Evolutionary conservation across 2,888 invertebrate genomes (phyloP), one percentile per base, ranked within the genome.

Genomic region (Eudasyphora cyanicolor): DNA sequence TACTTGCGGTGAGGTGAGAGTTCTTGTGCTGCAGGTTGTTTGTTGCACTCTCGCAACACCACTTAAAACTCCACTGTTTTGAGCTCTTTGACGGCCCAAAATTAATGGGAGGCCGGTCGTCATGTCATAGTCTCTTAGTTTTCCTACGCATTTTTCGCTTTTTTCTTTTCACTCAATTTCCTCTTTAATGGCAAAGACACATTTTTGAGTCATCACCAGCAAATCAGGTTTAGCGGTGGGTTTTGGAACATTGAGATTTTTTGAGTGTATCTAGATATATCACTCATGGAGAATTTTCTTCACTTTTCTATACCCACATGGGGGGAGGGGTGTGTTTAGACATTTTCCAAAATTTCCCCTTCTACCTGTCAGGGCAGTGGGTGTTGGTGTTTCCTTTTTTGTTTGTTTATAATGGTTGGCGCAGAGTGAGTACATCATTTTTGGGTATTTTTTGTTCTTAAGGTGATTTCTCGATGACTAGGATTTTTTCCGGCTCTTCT

Each of bases 131-230:
- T n/a, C n/a, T n/a, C n/a, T n/a, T 32, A 19, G 10, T 35, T 19
- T 64, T 64, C 64, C 17, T 64, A 67, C 67, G 67, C 67, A 67
- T 67, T 4, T 67, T n/a, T n/a, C n/a, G n/a, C n/a, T n/a, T n/a
- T n/a, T n/a, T n/a, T n/a, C n/a, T 24, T 67, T 42, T 12, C 12
- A 42, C 42, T 67, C 67, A 42, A 67, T 67, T 64, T 64, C 27
- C 57, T 27, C 27, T 27, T n/a, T 21, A 19, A 19, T 38, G 35
- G 17, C 29, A 14, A 24, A 10, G 64, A 60, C 64, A 7, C 38
- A 38, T 38, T 64, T 64, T 67, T 67, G 67, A 67, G 42, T 64
- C 29, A 21, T n/a, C 19, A 21, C n/a, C n/a, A n/a, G n/a, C 17
- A 2, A 49, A 24, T 8, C 21, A 45, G 45, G 57, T 27, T 21